Base-by-base conservation (phyloP, 2,797 vertebrate genomes). In the Clamator glandarius region DNA sequence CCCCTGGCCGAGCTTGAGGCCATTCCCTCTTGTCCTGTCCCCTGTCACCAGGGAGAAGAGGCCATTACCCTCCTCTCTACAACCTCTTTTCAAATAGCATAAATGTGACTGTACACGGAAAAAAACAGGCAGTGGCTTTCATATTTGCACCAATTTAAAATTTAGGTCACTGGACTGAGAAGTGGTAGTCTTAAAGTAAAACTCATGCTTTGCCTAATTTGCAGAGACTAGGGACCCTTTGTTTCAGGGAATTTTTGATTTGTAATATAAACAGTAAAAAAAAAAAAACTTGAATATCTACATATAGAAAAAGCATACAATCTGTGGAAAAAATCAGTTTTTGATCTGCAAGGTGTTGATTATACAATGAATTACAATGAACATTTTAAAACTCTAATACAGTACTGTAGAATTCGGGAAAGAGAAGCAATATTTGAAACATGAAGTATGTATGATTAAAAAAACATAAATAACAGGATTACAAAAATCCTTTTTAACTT, bases 51-150 rank as follows among this genome's bases (percentile, higher is more conserved):
- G n/a, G n/a, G n/a, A n/a, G n/a, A n/a, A n/a, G n/a, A n/a, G n/a
- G n/a, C n/a, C n/a, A n/a, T n/a, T n/a, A n/a, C n/a, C n/a, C n/a
- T n/a, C n/a, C n/a, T n/a, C n/a, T n/a, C n/a, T n/a, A n/a, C n/a
- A n/a, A n/a, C n/a, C n/a, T n/a, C n/a, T n/a, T n/a, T n/a, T n/a
- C 87, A 93, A 91, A 89, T 85, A 76, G 87, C 15, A 91, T 85
- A 94, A 94, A 93, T 67, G 76, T 73, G 85, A 91, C 86, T 90
- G 83, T 13, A 6, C 67, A 41, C 44, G 63, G 76, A 59, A 24
- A 83, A 89, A 93, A 80, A 31, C 39, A 78, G 29, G 29, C 36
- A 89, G 46, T 36, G 42, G 61, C 62, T 87, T 91, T 91, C n/a
- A 0, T 55, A 54, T 64, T 93, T 85, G 19, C 73, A 75, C 46